Base-by-base conservation (phyloP, 2,797 vertebrate species). In the Sebastes nivosus region DNA sequence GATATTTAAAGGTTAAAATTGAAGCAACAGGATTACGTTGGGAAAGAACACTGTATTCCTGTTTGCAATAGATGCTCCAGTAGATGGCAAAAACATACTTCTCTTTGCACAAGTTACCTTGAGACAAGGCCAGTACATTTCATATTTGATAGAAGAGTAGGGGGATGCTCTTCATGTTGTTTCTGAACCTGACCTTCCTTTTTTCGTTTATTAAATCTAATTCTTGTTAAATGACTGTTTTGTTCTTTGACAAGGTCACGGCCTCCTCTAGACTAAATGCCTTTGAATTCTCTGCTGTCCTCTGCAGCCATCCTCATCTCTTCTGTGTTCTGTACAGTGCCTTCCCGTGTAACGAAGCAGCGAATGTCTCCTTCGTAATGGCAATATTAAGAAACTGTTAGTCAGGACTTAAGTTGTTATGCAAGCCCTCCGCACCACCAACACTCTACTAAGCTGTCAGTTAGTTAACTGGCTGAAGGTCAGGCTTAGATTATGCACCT, bases 391-490 rank as follows among this genome's bases (percentile, higher is more conserved):
- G 94, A 94, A 94, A 88, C 83, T 75, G 91, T 92, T 92, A 93
- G 88, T 88, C 88, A 77, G 80, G 87, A 81, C 82, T 93, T 93
- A 84, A 72, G 52, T 82, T 82, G 92, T 94, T 95, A 92, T 76
- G 88, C 92, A 95, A 95, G 80, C 71, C 79, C 81, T 12, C 68
- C 63, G 72, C 79, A 66, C 36, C 71, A 70, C 7, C 88, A 93
- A 91, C 86, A 63, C 75, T 78, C 84, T 93, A 94, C 84, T 93
- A 94, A 95, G 83, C 94, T 90, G 92, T 95, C 93, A 94, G 88
- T 93, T 94, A 93, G 95, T 96, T 97, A 97, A 97, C 95, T 96
- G 96, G 92, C 95, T 95, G 94, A 95, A 95, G 95, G 94, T 93
- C 88, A 90, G 89, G 82, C 90, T 91, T 87, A 96, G 96, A 94